A percentile compares a stretch with the other conserved stretches of the same genome.
These are phyloP conservation scores for Agrilus mali DNA, from an alignment of 2,888 invertebrate species.

Conservation along the genomic window DNA sequence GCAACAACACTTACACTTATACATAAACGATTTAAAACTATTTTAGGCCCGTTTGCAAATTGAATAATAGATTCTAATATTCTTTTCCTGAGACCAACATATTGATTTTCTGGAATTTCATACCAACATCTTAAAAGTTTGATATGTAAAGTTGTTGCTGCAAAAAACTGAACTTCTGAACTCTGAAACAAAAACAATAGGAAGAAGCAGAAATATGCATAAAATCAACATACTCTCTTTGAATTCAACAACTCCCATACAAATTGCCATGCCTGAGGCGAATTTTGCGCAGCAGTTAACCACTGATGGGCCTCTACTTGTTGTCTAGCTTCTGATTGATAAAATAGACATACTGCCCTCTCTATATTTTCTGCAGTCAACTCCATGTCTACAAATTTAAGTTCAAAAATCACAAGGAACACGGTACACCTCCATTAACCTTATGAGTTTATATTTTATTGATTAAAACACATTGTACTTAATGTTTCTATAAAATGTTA, in stretches of 20 bases:
- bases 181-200: slow-evolving; percentile 42
- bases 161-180: slow-evolving; percentile 87
- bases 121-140: slow-evolving; percentile 82
- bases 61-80: slow-evolving; percentile 64
- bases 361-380: slow-evolving; percentile 52
- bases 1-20: slow-evolving; percentile 55
- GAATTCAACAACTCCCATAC: slow-evolving; percentile 80
- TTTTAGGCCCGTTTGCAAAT: slow-evolving; percentile 70
- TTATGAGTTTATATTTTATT: too few relatives aligned
- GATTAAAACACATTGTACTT: too few relatives aligned
- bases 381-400: slow-evolving; percentile 36
- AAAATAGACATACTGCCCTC: slow-evolving; percentile 57
- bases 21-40: slow-evolving; percentile 76
- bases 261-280: slow-evolving; percentile 84
- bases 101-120: slow-evolving; percentile 71
- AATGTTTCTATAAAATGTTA: too few relatives aligned
- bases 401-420: too few relatives aligned
- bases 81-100: slow-evolving; percentile 62
- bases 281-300: slow-evolving; percentile 74
- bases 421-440: too few relatives aligned
- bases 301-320: slow-evolving; percentile 72
- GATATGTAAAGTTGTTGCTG: slow-evolving; percentile 77
- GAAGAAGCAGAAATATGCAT: not conserved
- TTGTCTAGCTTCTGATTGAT: slow-evolving; percentile 46
- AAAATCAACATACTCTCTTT: slow-evolving; percentile 49